Evolutionary conservation across 2,113 vertebrate genomes (phyloP).

Genomic region (Taurulus bubalis): DNA sequence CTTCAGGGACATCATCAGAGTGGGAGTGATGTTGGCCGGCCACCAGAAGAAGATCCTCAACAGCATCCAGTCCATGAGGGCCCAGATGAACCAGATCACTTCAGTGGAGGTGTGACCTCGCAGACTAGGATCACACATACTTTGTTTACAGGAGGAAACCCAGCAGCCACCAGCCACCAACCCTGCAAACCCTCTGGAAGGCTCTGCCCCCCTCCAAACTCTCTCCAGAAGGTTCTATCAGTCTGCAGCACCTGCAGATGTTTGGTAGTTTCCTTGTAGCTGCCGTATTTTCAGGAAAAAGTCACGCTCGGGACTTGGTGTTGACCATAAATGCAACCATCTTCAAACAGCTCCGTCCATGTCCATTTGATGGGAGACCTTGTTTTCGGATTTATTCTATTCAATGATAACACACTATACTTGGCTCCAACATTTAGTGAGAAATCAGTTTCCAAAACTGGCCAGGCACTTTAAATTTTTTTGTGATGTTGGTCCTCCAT

Average conservation of each 20-base stretch:
- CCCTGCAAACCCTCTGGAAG: slow-evolving; percentile 2
- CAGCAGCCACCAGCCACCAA: slow-evolving; percentile 6
- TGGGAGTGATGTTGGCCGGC: slow-evolving; percentile 94
- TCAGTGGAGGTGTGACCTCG: slow-evolving; percentile 94
- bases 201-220: slow-evolving; percentile 2
- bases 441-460: slow-evolving; percentile 17
- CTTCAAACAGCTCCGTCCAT: neutral
- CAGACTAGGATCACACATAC: slow-evolving; percentile 22
- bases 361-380: neutral
- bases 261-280: slow-evolving; percentile 16
- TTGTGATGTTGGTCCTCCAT: neutral
- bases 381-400: neutral
- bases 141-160: slow-evolving; percentile 20
- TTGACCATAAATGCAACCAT: neutral
- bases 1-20: slow-evolving; percentile 92
- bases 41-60: slow-evolving; percentile 99
- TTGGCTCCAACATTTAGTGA: neutral
- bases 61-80: slow-evolving; percentile 98
- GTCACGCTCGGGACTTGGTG: neutral
- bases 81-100: slow-evolving; percentile 98
- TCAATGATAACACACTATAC: neutral
- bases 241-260: slow-evolving; percentile 40
- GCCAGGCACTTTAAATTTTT: slow-evolving; percentile 2
- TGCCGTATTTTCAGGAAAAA: slow-evolving; percentile 42
- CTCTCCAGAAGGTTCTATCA: slow-evolving; percentile 17